Conservation (phyloP, 2,888 invertebrate species). For the Microplitis manilae region DNA sequence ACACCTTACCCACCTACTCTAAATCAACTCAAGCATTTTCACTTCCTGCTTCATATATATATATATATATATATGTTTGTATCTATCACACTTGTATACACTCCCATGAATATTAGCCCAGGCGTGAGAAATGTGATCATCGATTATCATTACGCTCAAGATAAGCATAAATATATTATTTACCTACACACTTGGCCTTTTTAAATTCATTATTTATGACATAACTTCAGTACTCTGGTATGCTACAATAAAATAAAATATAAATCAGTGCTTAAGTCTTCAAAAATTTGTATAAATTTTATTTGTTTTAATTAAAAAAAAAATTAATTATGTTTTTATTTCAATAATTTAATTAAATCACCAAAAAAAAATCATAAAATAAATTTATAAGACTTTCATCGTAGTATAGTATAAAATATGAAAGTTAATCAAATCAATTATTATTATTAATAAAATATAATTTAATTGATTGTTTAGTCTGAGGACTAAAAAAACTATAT, state of each 20-base stretch:
- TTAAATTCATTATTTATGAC: background rate
- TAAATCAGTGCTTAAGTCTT: background rate
- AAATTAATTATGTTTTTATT: background rate
- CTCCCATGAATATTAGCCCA: conserved; percentile 19
- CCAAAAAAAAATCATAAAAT: background rate
- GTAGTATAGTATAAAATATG: background rate
- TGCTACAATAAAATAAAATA: conserved; percentile 1
- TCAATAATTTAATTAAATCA: background rate
- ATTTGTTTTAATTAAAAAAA: background rate
- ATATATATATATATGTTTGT: background rate
- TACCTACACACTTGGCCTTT: conserved; percentile 9
- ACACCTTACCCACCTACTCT: background rate
- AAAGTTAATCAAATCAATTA: background rate
- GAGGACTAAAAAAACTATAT: background rate
- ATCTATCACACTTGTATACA: conserved; percentile 14
- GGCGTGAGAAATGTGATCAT: conserved; percentile 19
- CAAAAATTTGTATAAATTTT: background rate
- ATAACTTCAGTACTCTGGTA: background rate
- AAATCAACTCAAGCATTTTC: conserved; percentile 7
- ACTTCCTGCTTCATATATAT: conserved; percentile 13
- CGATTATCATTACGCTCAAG: conserved; percentile 30
- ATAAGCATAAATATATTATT: conserved; percentile 20
- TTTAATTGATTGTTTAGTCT: background rate
- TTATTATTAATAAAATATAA: background rate
- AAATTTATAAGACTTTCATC: background rate